phyloP scores from a whole-genome alignment of 92 coral and sea anemone species.

The Heteractis magnifica region DNA sequence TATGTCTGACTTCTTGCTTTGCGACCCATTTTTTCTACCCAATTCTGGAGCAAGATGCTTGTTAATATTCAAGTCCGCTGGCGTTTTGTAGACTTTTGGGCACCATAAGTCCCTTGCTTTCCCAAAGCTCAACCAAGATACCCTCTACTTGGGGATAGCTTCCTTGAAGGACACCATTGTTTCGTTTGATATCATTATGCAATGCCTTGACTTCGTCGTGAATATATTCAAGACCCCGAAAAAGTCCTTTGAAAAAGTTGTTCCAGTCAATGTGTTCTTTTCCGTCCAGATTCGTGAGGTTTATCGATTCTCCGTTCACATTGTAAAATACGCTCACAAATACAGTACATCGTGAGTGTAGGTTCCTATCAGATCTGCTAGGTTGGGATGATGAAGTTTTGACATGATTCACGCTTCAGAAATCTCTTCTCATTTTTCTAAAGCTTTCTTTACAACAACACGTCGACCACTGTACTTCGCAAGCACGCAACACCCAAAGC shows the following conservation, averaged over 20 bases:
- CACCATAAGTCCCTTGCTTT: constrained; percentile 3
- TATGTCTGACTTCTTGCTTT: too few relatives aligned
- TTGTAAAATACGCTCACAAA: not conserved
- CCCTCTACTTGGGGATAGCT: constrained; percentile 14
- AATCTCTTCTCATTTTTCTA: not conserved
- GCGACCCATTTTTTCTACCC: too few relatives aligned
- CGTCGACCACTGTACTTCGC: not conserved
- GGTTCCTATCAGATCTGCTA: not conserved
- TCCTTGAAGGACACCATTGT: constrained; percentile 40
- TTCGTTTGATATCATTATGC: constrained; percentile 26
- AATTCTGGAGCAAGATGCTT: too few relatives aligned
- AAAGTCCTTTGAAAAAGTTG: constrained; percentile 7
- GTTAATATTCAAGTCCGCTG: too few relatives aligned
- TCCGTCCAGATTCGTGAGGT: not conserved
- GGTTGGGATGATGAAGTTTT: constrained; percentile 5
- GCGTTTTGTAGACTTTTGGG: too few relatives aligned
- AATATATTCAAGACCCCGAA: constrained; percentile 6
- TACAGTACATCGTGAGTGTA: too few relatives aligned
- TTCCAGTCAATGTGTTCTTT: constrained; percentile 9
- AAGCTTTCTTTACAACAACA: constrained; percentile 2
- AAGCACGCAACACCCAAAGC: not conserved
- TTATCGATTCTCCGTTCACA: not conserved
- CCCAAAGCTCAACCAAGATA: constrained; percentile 29
- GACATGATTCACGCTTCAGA: not conserved
- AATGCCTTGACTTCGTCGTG: constrained; percentile 23